Base-by-base conservation (phyloP, 2,113 vertebrate species). In the Pongo pygmaeus region DNA sequence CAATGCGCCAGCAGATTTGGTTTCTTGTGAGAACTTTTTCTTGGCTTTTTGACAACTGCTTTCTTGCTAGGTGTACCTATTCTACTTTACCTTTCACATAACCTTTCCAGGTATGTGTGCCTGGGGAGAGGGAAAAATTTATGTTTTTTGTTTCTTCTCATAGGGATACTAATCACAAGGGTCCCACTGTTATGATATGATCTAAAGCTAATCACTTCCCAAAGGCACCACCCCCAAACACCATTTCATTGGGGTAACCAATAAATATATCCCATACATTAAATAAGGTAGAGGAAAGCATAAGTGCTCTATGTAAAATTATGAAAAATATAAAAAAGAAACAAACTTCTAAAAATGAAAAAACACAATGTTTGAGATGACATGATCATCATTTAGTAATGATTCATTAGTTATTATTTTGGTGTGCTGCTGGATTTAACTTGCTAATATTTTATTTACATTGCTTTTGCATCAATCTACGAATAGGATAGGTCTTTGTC, bases 391-490 rank as follows among this genome's bases (percentile, higher is more conserved):
- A 80, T 40, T 79, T 89, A 67, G 27, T 43, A 84, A 79, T 59
- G 59, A 74, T 78, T 88, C 18, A 70, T 61, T 89, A 55, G 43
- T 64, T 94, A 61, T 80, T 94, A 59, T 87, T 95, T 95, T 27
- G 64, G 40, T 64, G 25, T 72, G 32, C 9, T 89, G 22, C 48
- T 94, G 55, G 61, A 88, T 72, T 96, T 52, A 84, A 48, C n/a
- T 64, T 87, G 75, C 48, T 81, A 67, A 52, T 69, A 78, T 86
- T 77, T 95, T 61, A 55, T 91, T 94, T 92, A 74, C 38, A 57
- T 50, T 78, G 40, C 59, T 92, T 94, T 97, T 61, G 25, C 25
- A 50, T 86, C 46, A 78, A 0, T 86, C 40, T 84, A 40, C 80
- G 52, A 48, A 57, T 81, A 40, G 6, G 32, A 67, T 84, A 59